Percentiles rank a stretch among this genome's conserved stretches.
Evolutionary conservation across 2,797 vertebrate species (phyloP).

Genomic region (Erethizon dorsatum): DNA sequence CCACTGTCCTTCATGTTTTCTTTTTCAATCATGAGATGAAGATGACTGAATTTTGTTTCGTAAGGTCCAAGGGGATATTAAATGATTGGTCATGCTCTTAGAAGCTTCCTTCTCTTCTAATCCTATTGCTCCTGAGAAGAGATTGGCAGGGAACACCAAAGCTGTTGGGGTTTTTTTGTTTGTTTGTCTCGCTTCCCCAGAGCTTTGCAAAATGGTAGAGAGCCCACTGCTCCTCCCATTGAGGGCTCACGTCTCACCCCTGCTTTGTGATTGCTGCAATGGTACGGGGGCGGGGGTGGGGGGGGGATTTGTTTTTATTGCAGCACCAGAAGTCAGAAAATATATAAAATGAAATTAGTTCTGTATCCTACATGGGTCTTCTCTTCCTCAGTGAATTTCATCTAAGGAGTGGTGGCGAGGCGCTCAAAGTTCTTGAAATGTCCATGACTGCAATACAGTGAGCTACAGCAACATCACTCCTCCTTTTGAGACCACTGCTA

Average conservation of each 20-base stretch:
- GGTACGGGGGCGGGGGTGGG: background rate
- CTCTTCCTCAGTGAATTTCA: background rate
- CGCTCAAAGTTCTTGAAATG: background rate
- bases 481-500: background rate
- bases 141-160: conserved; percentile 56
- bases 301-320: conserved; percentile 38
- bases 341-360: conserved; percentile 5
- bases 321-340: conserved; percentile 47
- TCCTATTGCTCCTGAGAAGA: background rate
- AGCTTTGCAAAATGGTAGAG: conserved; percentile 67
- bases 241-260: conserved; percentile 12
- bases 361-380: background rate
- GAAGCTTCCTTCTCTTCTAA: conserved; percentile 24
- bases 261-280: background rate
- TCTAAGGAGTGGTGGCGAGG: background rate
- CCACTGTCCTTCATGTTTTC: conserved; percentile 41
- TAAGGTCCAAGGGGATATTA: background rate
- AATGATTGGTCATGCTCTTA: conserved; percentile 15
- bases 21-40: conserved; percentile 56
- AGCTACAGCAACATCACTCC: background rate
- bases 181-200: conserved; percentile 60
- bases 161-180: background rate
- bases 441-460: background rate
- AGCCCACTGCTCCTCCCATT: background rate
- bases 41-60: conserved; percentile 19